Base-by-base conservation (phyloP, 2,888 invertebrate species). In the Cryptophagus acutangulus region DNA sequence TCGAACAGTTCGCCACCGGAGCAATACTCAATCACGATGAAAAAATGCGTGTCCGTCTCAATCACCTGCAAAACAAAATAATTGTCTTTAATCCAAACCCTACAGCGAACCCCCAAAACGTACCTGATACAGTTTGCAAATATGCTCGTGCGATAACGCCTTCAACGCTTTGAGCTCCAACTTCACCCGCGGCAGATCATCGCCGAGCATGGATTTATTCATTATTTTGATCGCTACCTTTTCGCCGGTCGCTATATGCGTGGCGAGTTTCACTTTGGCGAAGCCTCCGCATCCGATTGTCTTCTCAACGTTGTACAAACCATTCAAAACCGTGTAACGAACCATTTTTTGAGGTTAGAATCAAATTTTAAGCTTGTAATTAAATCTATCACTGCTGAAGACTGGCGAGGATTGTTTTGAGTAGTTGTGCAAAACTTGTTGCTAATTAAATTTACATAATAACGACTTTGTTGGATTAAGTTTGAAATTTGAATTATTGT, bases 151-250 rank as follows among this genome's bases (percentile, higher is more conserved):
- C 16, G 74, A 73, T 12, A 87, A 67, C 31, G 74, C 72, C 61
- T 84, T 82, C 61, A 87, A 71, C 1, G 87, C 87, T 54, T 79
- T 78, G 33, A 89, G 75, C 67, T 88, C 88, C 24, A 81, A 70
- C 55, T 78, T 75, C 5, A 87, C 81, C 52, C 87, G 67, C 10
- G 79, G 81, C 33, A 87, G 71, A 64, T 87, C 86, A 57, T 81
- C 81, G 38, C 85, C 85, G 36, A 88, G 67, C 33, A 74, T 69
- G 34, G 71, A 70, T 67, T 88, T 88, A 58, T 87, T 82, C 79
- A 89, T 85, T 37, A 87, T 84, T 70, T 88, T 88, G 44, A 88
- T 79, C 30, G 88, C 88, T 36, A 87, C 87, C 66, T 83, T 84
- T 62, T 87, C 84, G 20, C 84, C 84, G 34, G 87, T 87, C n/a